These are phyloP conservation scores for Podilymbus podiceps DNA, from an alignment of 2,113 vertebrate species.

Conservation along the genomic window DNA sequence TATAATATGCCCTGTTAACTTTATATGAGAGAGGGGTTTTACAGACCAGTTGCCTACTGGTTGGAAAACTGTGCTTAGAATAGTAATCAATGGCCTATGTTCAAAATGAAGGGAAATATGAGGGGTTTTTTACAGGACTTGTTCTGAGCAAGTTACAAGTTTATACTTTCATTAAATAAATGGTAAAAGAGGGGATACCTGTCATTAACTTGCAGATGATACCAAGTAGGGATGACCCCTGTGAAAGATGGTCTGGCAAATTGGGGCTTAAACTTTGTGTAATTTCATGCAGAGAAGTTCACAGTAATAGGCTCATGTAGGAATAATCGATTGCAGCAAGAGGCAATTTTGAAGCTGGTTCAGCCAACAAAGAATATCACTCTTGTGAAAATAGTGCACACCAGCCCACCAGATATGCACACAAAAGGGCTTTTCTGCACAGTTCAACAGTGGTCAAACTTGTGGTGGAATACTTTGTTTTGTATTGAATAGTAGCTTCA, in stretches of 20 bases:
- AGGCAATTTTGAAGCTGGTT: neutral
- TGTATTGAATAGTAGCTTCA: neutral
- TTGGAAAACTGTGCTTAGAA: neutral
- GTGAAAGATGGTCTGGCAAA: neutral
- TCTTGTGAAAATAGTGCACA: fast-evolving
- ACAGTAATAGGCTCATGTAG: neutral
- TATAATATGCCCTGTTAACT: neutral
- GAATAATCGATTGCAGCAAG: neutral
- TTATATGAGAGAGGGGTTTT: neutral
- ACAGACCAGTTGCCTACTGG: neutral
- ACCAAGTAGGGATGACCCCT: neutral
- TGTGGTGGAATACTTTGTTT: neutral
- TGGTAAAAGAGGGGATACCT: neutral
- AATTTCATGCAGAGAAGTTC: neutral
- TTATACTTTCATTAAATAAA: neutral
- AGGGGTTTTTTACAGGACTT: neutral
- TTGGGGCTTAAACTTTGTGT: neutral
- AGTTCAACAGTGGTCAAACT: neutral
- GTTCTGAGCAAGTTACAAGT: neutral
- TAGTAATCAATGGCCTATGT: neutral
- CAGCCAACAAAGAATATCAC: neutral
- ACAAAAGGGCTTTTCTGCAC: neutral
- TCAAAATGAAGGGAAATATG: neutral
- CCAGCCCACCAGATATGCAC: neutral
- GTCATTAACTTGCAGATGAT: neutral